A percentile compares a stretch with the other conserved stretches of the same genome.
phyloP scores from a whole-genome alignment of 2,113 vertebrate genomes.

The Acinonyx jubatus region DNA sequence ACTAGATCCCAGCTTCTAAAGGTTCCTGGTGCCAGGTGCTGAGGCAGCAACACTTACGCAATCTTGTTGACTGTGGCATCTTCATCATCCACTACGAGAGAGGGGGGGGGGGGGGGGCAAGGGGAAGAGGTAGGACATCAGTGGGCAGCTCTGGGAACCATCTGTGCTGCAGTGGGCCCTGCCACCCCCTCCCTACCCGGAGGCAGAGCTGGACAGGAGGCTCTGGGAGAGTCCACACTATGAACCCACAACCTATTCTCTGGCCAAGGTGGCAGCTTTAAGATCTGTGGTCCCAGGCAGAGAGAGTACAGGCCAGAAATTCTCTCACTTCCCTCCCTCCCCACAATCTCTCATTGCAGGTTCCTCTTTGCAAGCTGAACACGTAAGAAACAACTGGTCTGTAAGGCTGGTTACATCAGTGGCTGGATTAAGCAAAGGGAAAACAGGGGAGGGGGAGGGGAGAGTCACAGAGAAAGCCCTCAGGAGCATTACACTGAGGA shows the following conservation, averaged over 20 bases:
- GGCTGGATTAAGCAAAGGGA: neutral
- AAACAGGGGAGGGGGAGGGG: neutral
- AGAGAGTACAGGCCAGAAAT: neutral
- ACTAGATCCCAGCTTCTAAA: neutral
- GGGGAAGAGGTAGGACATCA: conserved; percentile 36
- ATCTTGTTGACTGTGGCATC: conserved; percentile 98
- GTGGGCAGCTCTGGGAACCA: neutral
- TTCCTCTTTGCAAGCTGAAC: conserved; percentile 47
- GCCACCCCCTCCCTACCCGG: neutral
- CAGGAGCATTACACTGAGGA: neutral
- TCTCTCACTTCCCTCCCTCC: neutral
- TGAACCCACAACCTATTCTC: neutral
- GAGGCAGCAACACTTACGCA: conserved; percentile 89
- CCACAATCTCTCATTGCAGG: neutral
- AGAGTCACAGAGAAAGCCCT: neutral
- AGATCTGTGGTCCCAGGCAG: neutral
- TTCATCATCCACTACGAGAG: conserved; percentile 91
- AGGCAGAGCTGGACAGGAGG: neutral
- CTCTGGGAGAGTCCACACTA: neutral
- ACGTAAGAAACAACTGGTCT: neutral
- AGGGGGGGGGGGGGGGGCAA: neutral
- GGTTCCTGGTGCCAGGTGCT: neutral
- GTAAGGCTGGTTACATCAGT: neutral
- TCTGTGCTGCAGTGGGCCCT: neutral
- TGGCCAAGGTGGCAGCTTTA: neutral